phyloP scores from a whole-genome alignment of 2,113 vertebrate species.

The Rutilus rutilus region DNA sequence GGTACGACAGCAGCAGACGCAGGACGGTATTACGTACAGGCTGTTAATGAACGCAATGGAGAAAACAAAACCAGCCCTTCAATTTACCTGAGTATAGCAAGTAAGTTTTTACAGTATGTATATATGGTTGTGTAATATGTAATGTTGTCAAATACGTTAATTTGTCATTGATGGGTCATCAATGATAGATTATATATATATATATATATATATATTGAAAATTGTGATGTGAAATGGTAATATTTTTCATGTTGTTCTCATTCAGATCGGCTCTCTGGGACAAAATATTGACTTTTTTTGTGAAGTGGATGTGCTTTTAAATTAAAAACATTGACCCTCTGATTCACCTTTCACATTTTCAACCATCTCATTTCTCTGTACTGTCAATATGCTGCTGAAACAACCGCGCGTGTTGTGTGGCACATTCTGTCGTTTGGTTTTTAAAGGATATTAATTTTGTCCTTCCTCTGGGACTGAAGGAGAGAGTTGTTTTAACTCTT shows the following conservation, averaged over 20 bases:
- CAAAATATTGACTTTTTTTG: constrained; percentile 29
- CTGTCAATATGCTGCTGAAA: constrained; percentile 6
- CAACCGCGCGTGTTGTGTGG: not conserved
- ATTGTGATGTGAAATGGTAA: not conserved
- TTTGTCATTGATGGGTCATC: too few species aligned
- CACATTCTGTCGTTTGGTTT: not conserved
- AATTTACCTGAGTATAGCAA: constrained; percentile 78
- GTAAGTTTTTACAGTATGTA: constrained; percentile 71
- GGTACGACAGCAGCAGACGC: constrained; percentile 72
- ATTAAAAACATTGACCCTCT: constrained; percentile 26
- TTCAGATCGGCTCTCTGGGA: not conserved
- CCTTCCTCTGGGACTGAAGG: not conserved
- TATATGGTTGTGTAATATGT: too few species aligned
- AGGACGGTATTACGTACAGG: constrained; percentile 86
- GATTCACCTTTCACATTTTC: constrained; percentile 23
- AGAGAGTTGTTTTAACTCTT: not conserved
- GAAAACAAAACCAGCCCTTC: constrained; percentile 86
- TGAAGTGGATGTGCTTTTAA: not conserved
- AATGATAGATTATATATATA: too few species aligned
- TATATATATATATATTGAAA: not conserved
- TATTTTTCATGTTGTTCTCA: not conserved
- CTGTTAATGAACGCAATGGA: constrained; percentile 87
- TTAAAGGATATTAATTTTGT: not conserved
- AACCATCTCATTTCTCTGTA: not conserved
- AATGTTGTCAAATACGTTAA: too few species aligned